Base-by-base conservation (phyloP, 2,888 invertebrate species). In the Lepidocyrtinus sp. region DNA sequence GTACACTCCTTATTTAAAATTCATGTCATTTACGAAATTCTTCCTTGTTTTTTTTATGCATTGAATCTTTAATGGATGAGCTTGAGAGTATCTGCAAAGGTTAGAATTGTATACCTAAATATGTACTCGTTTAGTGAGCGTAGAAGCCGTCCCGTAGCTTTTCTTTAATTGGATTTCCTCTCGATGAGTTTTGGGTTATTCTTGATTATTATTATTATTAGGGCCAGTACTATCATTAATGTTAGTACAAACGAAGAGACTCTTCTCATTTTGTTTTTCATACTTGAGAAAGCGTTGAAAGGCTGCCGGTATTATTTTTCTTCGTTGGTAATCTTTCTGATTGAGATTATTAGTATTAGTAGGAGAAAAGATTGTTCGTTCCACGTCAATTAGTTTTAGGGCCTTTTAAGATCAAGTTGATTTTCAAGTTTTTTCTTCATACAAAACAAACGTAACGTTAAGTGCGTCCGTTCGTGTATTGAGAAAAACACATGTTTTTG, bases 361-460 rank as follows among this genome's bases (percentile, higher is more conserved):
- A 25, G 55, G 73, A 45, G 22, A 68, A 19, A 62, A 64, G 63
- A 71, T 70, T 55, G 55, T 70, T 77, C 50, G 72, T 72, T 78
- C 63, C 67, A 73, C 78, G 72, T 78, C 78, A 78, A 67, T 78
- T 78, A 72, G 68, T 78, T 78, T 62, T 17, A 59, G 72, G 72
- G 78, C 73, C 78, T 73, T 73, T 63, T 22, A 25, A 17, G 24
- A 24, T 63, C 21, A 68, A 71, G 81, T 76, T 68, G 75, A 81
- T 81, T 81, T 81, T 75, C 81, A 64, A 75, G 75, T 75, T 81
- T 75, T 79, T 74, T 27, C 25, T 36, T 36, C 46, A 2, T 36
- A 26, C 19, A 55, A n/a, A 45, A 17, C n/a, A n/a, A n/a, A n/a
- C n/a, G n/a, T n/a, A n/a, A n/a, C n/a, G n/a, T n/a, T n/a, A n/a